These are phyloP conservation scores for Leptocoma aspasia DNA, from an alignment of 2,113 vertebrate species.

Conservation along the genomic window DNA sequence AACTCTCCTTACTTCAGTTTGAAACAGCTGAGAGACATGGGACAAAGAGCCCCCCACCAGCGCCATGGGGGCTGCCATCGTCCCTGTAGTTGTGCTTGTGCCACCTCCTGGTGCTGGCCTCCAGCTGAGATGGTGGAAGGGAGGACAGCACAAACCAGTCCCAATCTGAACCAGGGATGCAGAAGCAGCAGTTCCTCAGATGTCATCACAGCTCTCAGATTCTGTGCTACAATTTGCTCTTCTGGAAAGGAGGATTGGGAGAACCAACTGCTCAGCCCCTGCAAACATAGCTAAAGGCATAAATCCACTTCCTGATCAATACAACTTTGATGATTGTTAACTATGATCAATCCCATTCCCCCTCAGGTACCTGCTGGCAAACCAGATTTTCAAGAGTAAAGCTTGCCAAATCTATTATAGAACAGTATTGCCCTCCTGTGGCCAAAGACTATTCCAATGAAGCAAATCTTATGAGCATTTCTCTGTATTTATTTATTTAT, in stretches of 20 bases:
- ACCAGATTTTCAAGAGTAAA: not conserved
- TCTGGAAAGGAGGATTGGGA: not conserved
- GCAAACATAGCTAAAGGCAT: not conserved
- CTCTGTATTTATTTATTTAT: not conserved
- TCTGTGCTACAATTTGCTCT: not conserved
- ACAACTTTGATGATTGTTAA: not conserved
- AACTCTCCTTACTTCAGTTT: not conserved
- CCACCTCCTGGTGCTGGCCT: not conserved
- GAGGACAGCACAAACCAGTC: not conserved
- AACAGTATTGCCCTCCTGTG: slow-evolving; percentile 65
- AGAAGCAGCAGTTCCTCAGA: not conserved
- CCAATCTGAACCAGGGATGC: not conserved
- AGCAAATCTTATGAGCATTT: accelerated
- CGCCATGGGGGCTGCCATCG: not conserved
- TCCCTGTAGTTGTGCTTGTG: not conserved
- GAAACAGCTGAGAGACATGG: not conserved
- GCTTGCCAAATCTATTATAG: not conserved
- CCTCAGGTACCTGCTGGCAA: not conserved
- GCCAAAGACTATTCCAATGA: not conserved
- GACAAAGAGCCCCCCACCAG: not conserved
- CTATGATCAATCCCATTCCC: not conserved
- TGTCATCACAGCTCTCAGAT: not conserved
- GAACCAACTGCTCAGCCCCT: not conserved
- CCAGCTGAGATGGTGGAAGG: not conserved
- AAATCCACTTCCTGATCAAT: not conserved